A percentile compares a stretch with the other conserved stretches of the same genome.
Conservation (phyloP, 2,888 invertebrate species). For the Erpobdella octoculata region DNA sequence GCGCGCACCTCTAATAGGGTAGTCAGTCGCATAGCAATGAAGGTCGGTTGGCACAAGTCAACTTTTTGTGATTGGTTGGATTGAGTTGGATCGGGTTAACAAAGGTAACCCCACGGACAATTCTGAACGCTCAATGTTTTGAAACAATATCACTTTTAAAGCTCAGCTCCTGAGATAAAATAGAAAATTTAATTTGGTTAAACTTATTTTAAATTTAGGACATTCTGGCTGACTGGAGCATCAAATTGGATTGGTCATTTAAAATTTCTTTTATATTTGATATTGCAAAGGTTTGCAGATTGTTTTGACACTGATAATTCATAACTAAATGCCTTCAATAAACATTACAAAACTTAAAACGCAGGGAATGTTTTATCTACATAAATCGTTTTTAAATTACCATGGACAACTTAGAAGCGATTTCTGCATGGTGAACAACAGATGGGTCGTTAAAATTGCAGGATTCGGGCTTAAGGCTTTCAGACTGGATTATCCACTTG, state of each 20-base stretch:
- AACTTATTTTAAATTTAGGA: too few relatives aligned
- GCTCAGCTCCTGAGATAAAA: too few relatives aligned
- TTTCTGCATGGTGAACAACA: not conserved
- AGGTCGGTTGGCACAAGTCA: too few relatives aligned
- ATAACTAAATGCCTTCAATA: not conserved
- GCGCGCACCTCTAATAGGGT: too few relatives aligned
- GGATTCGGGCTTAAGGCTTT: not conserved
- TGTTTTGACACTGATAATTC: not conserved
- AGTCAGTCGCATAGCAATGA: too few relatives aligned
- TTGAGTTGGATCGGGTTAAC: too few relatives aligned
- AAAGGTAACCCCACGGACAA: too few relatives aligned
- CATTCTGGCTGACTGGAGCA: not conserved
- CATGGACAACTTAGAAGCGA: conserved; percentile 1
- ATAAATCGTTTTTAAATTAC: not conserved
- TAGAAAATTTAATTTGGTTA: too few relatives aligned
- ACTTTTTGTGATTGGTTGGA: too few relatives aligned
- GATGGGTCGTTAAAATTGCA: not conserved
- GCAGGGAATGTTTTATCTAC: conserved; percentile 12
- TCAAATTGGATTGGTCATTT: conserved; percentile 20
- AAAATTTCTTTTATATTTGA: conserved; percentile 18
- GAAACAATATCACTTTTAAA: too few relatives aligned
- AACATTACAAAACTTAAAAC: not conserved
- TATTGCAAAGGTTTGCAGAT: not conserved
- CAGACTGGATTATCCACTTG: not conserved
- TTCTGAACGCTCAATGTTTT: too few relatives aligned